These are phyloP conservation scores for Micrasema minimum DNA, from an alignment of 1,140 invertebrate genomes.

Conservation along the genomic window DNA sequence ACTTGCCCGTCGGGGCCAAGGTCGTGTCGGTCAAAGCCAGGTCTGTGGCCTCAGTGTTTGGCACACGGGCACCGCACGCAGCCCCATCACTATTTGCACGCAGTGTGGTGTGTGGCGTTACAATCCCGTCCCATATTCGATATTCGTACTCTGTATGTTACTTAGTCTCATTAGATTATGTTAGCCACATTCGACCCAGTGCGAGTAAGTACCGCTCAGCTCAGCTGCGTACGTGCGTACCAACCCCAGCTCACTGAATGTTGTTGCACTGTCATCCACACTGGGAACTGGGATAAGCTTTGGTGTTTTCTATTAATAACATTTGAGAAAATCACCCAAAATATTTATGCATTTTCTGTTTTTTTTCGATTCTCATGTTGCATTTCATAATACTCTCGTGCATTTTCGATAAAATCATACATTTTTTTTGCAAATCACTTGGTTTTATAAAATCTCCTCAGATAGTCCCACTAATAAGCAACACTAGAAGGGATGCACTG, in stretches of 20 bases:
- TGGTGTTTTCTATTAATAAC: constrained; percentile 40
- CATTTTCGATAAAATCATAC: constrained; percentile 43
- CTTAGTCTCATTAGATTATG: constrained; percentile 53
- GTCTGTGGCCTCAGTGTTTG: constrained; percentile 77
- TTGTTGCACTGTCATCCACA: constrained; percentile 50
- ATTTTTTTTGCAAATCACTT: constrained; percentile 46
- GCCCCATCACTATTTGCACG: constrained; percentile 65
- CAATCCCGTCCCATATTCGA: constrained; percentile 47
- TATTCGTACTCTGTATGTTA: constrained; percentile 48
- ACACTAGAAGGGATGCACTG: constrained; percentile 48
- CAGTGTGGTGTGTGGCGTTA: constrained; percentile 60
- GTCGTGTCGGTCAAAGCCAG: constrained; percentile 97
- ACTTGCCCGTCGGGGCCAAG: constrained; percentile 94
- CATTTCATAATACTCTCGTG: constrained; percentile 49
- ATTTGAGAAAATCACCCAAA: constrained; percentile 43
- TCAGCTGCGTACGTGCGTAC: constrained; percentile 30
- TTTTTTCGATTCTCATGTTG: constrained; percentile 42
- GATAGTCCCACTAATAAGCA: constrained; percentile 44
- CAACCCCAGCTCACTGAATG: constrained; percentile 47
- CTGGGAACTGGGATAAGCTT: constrained; percentile 26
- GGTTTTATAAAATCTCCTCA: constrained; percentile 27
- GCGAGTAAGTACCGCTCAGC: constrained; percentile 28
- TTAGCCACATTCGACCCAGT: constrained; percentile 43
- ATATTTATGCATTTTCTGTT: constrained; percentile 42
- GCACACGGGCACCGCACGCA: constrained; percentile 69